These are phyloP conservation scores for Ctenopoma multispine DNA, from an alignment of 2,797 vertebrate species.

Conservation along the genomic window DNA sequence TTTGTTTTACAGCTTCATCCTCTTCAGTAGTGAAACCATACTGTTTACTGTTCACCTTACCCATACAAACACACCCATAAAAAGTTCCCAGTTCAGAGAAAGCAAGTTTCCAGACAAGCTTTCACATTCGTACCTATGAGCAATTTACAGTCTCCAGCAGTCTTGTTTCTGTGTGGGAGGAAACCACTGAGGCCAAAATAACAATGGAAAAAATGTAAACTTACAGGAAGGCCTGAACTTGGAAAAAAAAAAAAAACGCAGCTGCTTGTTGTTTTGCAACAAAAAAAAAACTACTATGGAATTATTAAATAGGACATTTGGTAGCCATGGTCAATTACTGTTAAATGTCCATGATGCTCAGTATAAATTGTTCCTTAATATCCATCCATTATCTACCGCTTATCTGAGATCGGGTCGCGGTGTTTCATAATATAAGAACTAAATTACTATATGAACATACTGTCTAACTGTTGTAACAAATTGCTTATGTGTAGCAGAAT, in stretches of 20 bases:
- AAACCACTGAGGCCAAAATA: conserved; percentile 10
- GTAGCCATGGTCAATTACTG: background rate
- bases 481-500: too few species aligned
- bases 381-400: too few species aligned
- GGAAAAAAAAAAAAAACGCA: conserved; percentile 1
- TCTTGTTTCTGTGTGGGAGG: conserved; percentile 3
- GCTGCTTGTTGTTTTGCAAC: background rate
- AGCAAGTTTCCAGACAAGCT: background rate
- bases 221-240: conserved; percentile 13
- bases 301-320: background rate
- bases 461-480: too few species aligned
- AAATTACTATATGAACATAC: background rate
- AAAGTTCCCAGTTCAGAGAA: conserved; percentile 1
- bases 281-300: background rate
- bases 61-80: conserved; percentile 2
- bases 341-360: background rate
- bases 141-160: conserved; percentile 5
- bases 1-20: background rate
- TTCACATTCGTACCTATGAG: conserved; percentile 12
- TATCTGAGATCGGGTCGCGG: too few species aligned
- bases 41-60: too few species aligned
- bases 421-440: too few species aligned
- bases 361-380: too few species aligned
- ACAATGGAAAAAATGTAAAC: conserved; percentile 34
- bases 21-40: conserved; percentile 1